Evolutionary conservation across 1,140 invertebrate species (phyloP).

Genomic region (Ceratina australensis): DNA sequence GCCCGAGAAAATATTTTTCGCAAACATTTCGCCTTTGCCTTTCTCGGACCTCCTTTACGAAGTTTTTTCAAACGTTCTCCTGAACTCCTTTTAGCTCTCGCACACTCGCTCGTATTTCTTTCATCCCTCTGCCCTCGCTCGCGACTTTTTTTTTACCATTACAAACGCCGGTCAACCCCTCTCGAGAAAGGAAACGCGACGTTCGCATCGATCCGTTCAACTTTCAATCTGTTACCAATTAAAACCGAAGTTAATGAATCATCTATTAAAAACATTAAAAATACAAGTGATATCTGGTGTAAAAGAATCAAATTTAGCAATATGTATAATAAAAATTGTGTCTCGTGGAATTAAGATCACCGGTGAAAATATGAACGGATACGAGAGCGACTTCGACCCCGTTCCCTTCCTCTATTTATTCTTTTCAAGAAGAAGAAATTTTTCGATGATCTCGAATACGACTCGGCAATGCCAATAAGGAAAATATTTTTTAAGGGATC

Average conservation of each 20-base stretch:
- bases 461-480: not conserved
- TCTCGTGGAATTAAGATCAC: not conserved
- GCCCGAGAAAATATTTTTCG: not conserved
- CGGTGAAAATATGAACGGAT: not conserved
- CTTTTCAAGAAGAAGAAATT: not conserved
- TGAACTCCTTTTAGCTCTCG: not conserved
- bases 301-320: too few species aligned
- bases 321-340: too few species aligned
- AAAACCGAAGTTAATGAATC: too few species aligned
- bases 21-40: slow-evolving; percentile 14
- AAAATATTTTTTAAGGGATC: not conserved
- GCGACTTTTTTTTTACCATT: not conserved
- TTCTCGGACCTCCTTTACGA: not conserved
- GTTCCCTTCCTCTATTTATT: too few species aligned
- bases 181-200: not conserved
- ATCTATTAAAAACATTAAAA: too few species aligned
- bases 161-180: not conserved
- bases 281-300: too few species aligned
- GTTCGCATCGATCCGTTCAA: not conserved
- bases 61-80: not conserved
- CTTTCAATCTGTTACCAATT: too few species aligned
- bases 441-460: not conserved
- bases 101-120: slow-evolving; percentile 9
- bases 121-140: not conserved
- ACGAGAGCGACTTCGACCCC: too few species aligned